Percentiles rank a stretch among this genome's conserved stretches.
Conservation (phyloP, 2,888 invertebrate genomes). For the Eilema depressum region DNA sequence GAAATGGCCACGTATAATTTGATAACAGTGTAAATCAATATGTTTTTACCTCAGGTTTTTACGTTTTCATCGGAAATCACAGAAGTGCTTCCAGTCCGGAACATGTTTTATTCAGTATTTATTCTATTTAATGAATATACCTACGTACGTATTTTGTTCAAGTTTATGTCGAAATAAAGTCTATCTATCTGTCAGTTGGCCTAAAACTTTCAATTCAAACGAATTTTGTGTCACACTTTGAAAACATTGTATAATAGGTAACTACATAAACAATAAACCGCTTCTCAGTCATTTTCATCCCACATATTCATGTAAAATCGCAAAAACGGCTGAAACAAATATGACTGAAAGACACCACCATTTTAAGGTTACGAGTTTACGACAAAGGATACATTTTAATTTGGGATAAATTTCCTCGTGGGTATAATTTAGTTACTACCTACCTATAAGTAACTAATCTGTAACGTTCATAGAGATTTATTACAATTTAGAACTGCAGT, state of each 20-base stretch:
- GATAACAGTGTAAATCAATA: background rate
- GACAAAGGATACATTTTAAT: background rate
- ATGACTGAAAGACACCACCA: too few species aligned
- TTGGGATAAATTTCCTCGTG: background rate
- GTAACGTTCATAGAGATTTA: too few species aligned
- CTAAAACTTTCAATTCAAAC: too few species aligned
- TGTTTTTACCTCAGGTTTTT: too few species aligned
- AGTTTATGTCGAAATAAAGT: background rate
- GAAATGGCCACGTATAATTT: background rate
- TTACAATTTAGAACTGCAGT: too few species aligned
- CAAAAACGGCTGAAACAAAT: too few species aligned
- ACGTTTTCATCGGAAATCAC: background rate
- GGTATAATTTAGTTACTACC: too few species aligned
- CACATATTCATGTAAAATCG: too few species aligned
- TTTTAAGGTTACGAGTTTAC: too few species aligned
- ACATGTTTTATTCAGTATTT: slow-evolving; percentile 1
- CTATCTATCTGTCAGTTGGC: too few species aligned
- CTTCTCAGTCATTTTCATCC: background rate
- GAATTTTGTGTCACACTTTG: background rate
- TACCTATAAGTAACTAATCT: too few species aligned
- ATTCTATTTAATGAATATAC: background rate
- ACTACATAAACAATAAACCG: background rate
- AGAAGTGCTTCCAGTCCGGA: background rate
- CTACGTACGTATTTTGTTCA: background rate
- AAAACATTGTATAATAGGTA: background rate